A percentile compares a stretch with the other conserved stretches of the same genome.
phyloP scores from a whole-genome alignment of 2,888 invertebrate species.

The Venustoraphidia nigricollis region DNA sequence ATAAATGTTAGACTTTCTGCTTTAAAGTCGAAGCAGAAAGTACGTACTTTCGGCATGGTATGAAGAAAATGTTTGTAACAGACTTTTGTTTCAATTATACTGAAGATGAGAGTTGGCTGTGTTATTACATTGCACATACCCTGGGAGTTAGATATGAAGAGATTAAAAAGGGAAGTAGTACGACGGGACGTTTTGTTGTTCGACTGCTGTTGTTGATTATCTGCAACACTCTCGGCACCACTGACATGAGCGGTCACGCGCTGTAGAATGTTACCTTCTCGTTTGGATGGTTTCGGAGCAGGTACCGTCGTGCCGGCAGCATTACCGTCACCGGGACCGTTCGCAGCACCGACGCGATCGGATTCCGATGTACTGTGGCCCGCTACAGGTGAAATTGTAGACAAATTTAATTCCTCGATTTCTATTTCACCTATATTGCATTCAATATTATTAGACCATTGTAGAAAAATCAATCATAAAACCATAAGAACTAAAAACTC shows the following conservation, averaged over 20 bases:
- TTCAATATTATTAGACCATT: too few species aligned
- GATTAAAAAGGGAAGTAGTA: conserved; percentile 86
- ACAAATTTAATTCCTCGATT: conserved; percentile 26
- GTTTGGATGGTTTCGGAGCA: conserved; percentile 38
- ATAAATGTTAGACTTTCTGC: too few species aligned
- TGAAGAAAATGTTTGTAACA: too few species aligned
- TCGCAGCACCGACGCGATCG: conserved; percentile 11
- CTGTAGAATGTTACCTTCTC: conserved; percentile 39
- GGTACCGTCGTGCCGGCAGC: conserved; percentile 5
- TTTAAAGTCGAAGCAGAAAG: too few species aligned
- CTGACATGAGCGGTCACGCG: conserved; percentile 13
- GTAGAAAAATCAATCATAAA: too few species aligned
- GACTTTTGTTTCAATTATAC: neutral
- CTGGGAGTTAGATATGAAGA: conserved; percentile 92
- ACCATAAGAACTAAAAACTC: too few species aligned
- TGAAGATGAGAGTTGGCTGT: neutral
- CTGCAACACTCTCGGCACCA: neutral
- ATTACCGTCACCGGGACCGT: conserved; percentile 20
- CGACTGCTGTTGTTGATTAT: neutral
- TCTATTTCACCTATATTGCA: conserved; percentile 26
- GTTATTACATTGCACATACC: conserved; percentile 36
- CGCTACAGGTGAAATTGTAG: conserved; percentile 2
- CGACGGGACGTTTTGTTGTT: conserved; percentile 64
- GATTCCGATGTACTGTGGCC: neutral
- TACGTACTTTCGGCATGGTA: too few species aligned